A percentile compares a stretch with the other conserved stretches of the same genome.
Conservation (phyloP, 2,113 vertebrate species). For the Gavialis gangeticus region DNA sequence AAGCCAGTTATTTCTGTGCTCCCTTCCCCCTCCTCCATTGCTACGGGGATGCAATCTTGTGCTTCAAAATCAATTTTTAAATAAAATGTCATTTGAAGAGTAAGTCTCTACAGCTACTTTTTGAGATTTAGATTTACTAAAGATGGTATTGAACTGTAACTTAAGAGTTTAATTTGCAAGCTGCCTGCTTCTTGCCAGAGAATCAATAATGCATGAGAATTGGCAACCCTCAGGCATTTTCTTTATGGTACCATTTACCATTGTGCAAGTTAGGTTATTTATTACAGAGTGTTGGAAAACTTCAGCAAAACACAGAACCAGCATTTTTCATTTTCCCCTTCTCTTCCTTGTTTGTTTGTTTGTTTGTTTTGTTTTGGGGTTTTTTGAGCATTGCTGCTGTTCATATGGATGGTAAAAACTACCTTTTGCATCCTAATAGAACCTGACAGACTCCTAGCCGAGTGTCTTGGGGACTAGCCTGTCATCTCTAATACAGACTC, state of each 20-base stretch:
- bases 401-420: neutral
- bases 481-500: neutral
- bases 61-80: neutral
- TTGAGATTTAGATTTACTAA: neutral
- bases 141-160: neutral
- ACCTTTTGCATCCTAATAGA: neutral
- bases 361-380: too few relatives aligned
- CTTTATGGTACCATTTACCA: neutral
- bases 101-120: neutral
- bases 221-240: neutral
- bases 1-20: neutral
- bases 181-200: neutral
- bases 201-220: neutral
- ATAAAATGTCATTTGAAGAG: neutral
- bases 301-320: neutral
- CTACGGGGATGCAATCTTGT: neutral
- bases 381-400: too few relatives aligned
- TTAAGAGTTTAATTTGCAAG: neutral
- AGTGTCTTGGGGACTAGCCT: accelerated
- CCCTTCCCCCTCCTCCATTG: neutral
- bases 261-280: neutral
- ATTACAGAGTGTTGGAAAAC: neutral
- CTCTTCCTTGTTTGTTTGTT: neutral
- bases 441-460: neutral
- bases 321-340: neutral